Base-by-base conservation (phyloP, 2,113 vertebrate genomes). In the Malaclemys terrapin region DNA sequence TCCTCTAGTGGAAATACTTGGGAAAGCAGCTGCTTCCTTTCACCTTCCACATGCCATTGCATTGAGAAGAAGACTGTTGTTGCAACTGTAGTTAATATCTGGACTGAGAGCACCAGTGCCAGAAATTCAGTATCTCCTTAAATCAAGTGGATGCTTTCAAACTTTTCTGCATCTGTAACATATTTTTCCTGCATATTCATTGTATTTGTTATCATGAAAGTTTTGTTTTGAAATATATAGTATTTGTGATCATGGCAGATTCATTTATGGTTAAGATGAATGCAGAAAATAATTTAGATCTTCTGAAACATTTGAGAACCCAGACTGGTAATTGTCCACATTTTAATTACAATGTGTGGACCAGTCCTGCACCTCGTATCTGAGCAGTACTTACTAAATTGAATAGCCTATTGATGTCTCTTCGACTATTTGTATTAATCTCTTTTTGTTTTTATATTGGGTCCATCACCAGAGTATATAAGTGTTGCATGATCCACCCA, bases 291-390 rank as follows among this genome's bases (percentile, higher is more conserved):
- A 84, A 72, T 19, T 10, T 62, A 62, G 57, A 72, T 72, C 93
- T 96, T 95, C 88, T 96, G 93, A 90, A 94, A 62, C 81, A 79
- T 83, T 93, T 93, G 95, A 94, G 93, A 75, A 57, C 92, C 84
- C 1, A 11, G 91, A 0, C 0, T 79, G 88, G 87, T 83, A 87
- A 65, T 25, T 92, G 94, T 4, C 90, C 96, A 95, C 95, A 96
- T 62, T 95, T 89, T 47, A 10, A 62, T 62, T 79, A 38, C 93
- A 83, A 47, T 80, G 35, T 56, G 93, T 81, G 96, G 90, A 93
- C n/a, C 96, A 95, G 93, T 86, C 84, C 65, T 1, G 0, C 88
- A 5, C 75, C 0, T 8, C 75, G 29, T 24, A 82, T 79, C 1
- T 38, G 76, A 31, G 92, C 29, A 92, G 84, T 89, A n/a, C 92